Base-by-base conservation (phyloP, 2,888 invertebrate genomes). In the Octodonta nipae region DNA sequence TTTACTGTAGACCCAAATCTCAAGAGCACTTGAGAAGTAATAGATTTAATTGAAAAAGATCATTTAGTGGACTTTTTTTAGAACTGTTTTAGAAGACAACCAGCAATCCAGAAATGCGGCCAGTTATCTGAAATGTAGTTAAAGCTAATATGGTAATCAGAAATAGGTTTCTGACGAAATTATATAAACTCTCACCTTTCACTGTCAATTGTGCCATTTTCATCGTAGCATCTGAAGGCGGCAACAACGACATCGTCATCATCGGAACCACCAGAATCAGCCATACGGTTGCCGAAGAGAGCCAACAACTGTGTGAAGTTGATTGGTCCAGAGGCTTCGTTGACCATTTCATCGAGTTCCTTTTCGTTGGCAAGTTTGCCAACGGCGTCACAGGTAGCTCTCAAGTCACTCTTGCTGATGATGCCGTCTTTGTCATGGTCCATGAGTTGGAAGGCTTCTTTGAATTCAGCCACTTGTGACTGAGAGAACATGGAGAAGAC, bases 401-500 rank as follows among this genome's bases (percentile, higher is more conserved):
- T 78, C 60, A 89, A 74, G 69, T 89, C 89, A 65, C 78, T 79
- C 72, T 88, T 88, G 65, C 83, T 69, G 50, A 70, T 64, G 51
- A 63, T 62, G 41, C 55, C 55, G 62, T 91, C 91, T 68, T 91
- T 91, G 73, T 91, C 88, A 66, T 82, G 79, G 73, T 91, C 91
- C 83, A 91, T 91, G 55, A 91, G 78, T 68, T 82, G 81, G 82
- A 91, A 91, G 59, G 85, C 91, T 82, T 87, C 61, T 4, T 91
- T 91, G 77, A 91, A 91, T 68, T 91, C 91, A 55, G 88, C 86
- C 58, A 91, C 86, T 34, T 42, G 37, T 68, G 82, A 82, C 71
- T 89, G 89, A 55, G 88, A 80, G 79, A 92, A 91, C 83, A 89
- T 88, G 60, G 89, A 88, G 77, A 91, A 91, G 64, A 91, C 89